Base-by-base conservation (phyloP, 2,797 vertebrate genomes). In the Clarias laeviceps region DNA sequence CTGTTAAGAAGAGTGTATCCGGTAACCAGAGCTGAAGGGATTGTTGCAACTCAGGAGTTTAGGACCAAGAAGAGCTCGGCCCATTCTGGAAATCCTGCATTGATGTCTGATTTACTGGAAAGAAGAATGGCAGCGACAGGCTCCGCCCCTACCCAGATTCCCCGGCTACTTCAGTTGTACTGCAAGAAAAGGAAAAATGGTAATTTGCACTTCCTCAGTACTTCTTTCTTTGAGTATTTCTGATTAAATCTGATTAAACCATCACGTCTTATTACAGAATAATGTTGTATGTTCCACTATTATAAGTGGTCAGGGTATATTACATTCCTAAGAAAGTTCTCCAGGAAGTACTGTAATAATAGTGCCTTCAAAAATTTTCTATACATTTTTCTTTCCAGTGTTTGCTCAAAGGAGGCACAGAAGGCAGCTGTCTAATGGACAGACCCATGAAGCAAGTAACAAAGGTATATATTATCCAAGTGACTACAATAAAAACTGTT, bases 351-450 rank as follows among this genome's bases (percentile, higher is more conserved):
- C 22, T 27, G 22, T 57, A 50, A 5, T 18, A 24, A 20, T 59
- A 27, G 5, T 45, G 7, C 37, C 11, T n/a, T 80, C 22, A 59
- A 34, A 24, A 45, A 11, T 2, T 70, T 18, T 50, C 34, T 6
- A 65, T 5, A 3, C 6, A 57, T 11, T 14, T 73, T 27, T 37
- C 15, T n/a, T 56, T 70, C 64, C n/a, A 89, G 85, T 66, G 15
- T 83, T 82, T 86, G 84, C 86, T 62, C 90, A 90, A 80, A 93
- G 93, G 86, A 94, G 90, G 87, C 91, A 90, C 85, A 92, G 92
- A 79, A 94, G 93, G 85, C 92, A 92, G 79, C 90, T 93, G n/a
- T 90, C 29, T 64, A 94, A 91, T 87, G 94, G 93, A 86, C 93
- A 94, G 84, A 91, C 84, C 27, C 82, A 90, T 14, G 90, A 88